phyloP scores from a whole-genome alignment of 64 coral and sea anemone genomes.

The Stichodactyla mertensii region DNA sequence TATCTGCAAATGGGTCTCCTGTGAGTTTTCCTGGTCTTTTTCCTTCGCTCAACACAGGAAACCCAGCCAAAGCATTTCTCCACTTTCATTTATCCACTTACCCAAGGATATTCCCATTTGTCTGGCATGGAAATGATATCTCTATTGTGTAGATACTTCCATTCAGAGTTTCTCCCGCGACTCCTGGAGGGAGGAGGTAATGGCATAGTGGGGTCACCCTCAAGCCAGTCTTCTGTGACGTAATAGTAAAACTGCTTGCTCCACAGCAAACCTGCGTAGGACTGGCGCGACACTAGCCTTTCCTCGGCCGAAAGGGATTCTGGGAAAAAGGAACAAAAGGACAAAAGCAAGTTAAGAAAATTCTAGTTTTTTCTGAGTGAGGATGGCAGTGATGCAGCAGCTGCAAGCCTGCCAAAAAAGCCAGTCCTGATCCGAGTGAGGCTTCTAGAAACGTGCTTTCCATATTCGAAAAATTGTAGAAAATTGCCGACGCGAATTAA shows the following conservation, averaged over 20 bases:
- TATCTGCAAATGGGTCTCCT: no score
- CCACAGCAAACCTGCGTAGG: conserved; percentile 88
- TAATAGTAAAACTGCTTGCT: conserved; percentile 98
- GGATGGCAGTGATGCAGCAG: no score
- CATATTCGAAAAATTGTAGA: no score
- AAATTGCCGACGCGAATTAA: no score
- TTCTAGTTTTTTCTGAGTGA: no score
- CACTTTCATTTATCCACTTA: not conserved
- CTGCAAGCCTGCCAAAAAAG: no score
- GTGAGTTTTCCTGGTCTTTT: not conserved
- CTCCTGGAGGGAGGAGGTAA: conserved; percentile 40
- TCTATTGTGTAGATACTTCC: conserved; percentile 75
- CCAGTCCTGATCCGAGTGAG: no score
- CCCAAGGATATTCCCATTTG: conserved; percentile 99
- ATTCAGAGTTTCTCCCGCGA: conserved; percentile 68
- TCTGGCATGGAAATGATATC: conserved; percentile 92
- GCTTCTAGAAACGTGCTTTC: no score
- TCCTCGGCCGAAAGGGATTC: conserved; percentile 42
- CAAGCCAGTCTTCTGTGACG: conserved; percentile 77
- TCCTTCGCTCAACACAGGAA: not conserved
- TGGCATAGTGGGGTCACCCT: conserved; percentile 63
- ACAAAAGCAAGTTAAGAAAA: not conserved
- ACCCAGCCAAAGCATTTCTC: not conserved
- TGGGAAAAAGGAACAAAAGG: not conserved
- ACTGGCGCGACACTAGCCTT: conserved; percentile 65